These are phyloP conservation scores for Sesamia inferens DNA, from an alignment of 2,888 invertebrate genomes.

Conservation along the genomic window DNA sequence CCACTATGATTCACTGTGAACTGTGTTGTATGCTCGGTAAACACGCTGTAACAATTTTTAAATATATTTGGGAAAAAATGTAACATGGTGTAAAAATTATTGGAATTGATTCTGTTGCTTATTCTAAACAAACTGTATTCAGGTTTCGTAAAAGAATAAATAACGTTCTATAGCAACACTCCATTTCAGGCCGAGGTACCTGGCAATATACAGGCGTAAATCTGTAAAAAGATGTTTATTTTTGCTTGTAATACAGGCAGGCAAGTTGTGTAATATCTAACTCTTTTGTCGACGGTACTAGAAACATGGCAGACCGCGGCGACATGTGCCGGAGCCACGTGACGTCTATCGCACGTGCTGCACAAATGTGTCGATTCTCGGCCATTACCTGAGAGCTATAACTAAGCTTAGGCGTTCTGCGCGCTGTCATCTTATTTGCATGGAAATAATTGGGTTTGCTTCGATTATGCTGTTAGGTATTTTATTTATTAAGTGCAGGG, in stretches of 20 bases:
- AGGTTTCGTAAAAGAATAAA: too few species aligned
- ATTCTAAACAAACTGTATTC: too few species aligned
- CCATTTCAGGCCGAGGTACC: background rate
- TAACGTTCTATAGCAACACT: too few species aligned
- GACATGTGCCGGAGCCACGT: slow-evolving; percentile 72
- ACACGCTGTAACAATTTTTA: too few species aligned
- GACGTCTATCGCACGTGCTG: slow-evolving; percentile 69
- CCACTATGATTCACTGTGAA: too few species aligned
- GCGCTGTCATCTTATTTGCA: slow-evolving; percentile 37
- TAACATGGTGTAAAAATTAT: too few species aligned
- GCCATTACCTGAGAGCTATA: slow-evolving; percentile 58
- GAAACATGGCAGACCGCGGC: slow-evolving; percentile 65
- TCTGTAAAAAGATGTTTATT: background rate
- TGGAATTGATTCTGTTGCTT: too few species aligned
- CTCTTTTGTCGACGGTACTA: slow-evolving; percentile 47
- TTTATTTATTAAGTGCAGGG: background rate
- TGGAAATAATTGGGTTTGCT: slow-evolving; percentile 6
- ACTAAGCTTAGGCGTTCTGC: slow-evolving; percentile 42
- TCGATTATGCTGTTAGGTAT: slow-evolving; percentile 2
- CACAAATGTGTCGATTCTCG: slow-evolving; percentile 68
- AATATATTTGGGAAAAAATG: too few species aligned
- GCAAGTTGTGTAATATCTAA: slow-evolving; percentile 1
- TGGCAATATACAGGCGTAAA: too few species aligned
- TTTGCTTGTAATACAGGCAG: background rate
- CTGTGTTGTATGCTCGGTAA: too few species aligned